Base-by-base conservation (phyloP, 2,113 vertebrate genomes). In the Lipophrys pholis region DNA sequence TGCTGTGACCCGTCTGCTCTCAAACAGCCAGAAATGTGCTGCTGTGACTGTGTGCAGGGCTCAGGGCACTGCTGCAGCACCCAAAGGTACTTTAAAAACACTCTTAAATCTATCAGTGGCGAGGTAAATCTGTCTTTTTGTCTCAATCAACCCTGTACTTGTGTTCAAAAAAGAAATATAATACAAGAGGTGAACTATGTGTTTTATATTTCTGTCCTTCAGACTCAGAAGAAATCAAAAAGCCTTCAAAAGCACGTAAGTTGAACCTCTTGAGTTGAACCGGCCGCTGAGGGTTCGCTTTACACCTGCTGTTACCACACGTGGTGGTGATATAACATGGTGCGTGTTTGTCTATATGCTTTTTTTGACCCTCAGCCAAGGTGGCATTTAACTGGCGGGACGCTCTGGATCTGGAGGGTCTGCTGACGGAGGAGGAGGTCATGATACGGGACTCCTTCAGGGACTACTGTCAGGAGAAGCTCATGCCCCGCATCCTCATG, bases 371-470 rank as follows among this genome's bases (percentile, higher is more conserved):
- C 71, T 48, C 86, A 94, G 93, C 90, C 61, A 89, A 84, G 46
- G 89, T 90, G 1, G 5, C 58, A 66, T 96, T 95, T 69, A 80
- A 94, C 86, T 95, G 94, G 94, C 83, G 54, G 3, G 95, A 95
- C 56, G 91, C 93, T 0, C 84, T 97, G 49, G 42, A 92, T 36
- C 89, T 97, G 55, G 95, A 97, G 72, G 89, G 90, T 8, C 95
- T 92, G 80, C 88, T 97, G 78, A 95, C 94, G 0, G 91, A 94
- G 9, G 96, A 97, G 11, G 95, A 97, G 89, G 87, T 93, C 66
- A 95, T 97, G 93, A 96, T 96, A 84, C 87, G 95, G 35, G 95
- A 96, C 87, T 93, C 94, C 7, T 95, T 96, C 74, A 94, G 91
- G 1, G 88, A 91, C 54, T 97, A 96, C 90, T 97, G 96, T 85